Conservation (phyloP, 2,113 vertebrate species). For the Neolamprologus tretocephalus region DNA sequence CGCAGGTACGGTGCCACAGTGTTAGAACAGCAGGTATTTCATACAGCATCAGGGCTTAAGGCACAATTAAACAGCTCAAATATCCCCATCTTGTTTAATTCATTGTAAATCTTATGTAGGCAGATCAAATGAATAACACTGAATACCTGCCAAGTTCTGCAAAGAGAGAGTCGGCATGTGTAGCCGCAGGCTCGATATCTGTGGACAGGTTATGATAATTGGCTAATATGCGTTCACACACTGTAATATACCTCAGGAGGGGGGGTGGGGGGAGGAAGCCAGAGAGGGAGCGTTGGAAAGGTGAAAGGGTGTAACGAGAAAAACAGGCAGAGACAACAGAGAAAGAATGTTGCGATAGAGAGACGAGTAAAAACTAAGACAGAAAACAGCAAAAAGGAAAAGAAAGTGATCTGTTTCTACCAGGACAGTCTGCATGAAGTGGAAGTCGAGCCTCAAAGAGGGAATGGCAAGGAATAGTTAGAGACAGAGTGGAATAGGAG, state of each 20-base stretch:
- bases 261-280: neutral
- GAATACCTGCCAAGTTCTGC: constrained; percentile 16
- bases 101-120: neutral
- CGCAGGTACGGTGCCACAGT: neutral
- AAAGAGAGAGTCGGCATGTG: neutral
- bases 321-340: constrained; percentile 2
- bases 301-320: constrained; percentile 30
- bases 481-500: neutral
- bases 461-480: neutral
- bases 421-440: neutral
- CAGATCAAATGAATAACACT: constrained; percentile 9
- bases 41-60: neutral
- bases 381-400: neutral
- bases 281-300: neutral
- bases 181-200: constrained; percentile 1
- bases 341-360: neutral
- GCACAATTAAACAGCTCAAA: neutral
- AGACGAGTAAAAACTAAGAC: neutral
- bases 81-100: neutral
- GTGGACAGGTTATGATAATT: constrained; percentile 14
- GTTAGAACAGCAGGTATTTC: neutral
- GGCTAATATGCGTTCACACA: constrained; percentile 34
- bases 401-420: constrained; percentile 9
- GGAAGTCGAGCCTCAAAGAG: neutral
- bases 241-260: neutral